A percentile compares a stretch with the other conserved stretches of the same genome.
Conservation (phyloP, 2,797 vertebrate genomes). For the Bovichtus diacanthus region DNA sequence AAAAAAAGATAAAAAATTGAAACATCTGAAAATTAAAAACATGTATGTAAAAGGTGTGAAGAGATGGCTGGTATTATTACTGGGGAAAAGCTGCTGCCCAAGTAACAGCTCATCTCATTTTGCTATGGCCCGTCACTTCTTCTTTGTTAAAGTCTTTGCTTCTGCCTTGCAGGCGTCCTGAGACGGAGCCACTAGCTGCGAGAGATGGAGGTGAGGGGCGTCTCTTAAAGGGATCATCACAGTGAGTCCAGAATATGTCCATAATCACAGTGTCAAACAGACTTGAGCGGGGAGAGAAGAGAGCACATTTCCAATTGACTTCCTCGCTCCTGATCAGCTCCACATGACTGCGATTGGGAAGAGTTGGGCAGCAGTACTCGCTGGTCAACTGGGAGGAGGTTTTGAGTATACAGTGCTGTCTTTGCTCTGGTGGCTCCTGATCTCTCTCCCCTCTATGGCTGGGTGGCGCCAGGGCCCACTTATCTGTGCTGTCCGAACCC, state of each 20-base stretch:
- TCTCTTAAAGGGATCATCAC: conserved; percentile 88
- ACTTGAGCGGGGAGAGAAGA: conserved; percentile 52
- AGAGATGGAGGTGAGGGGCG: conserved; percentile 82
- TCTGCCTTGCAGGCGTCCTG: conserved; percentile 38
- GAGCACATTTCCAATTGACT: conserved; percentile 45
- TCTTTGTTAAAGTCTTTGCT: conserved; percentile 64
- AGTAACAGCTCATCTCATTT: conserved; percentile 62
- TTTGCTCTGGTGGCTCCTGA: conserved; percentile 46
- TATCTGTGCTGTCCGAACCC: conserved; percentile 98
- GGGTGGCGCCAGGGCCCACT: conserved; percentile 57
- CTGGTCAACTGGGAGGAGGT: conserved; percentile 43
- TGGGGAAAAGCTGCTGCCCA: conserved; percentile 75
- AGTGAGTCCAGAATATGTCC: conserved; percentile 88
- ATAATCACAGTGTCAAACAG: conserved; percentile 87
- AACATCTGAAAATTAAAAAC: conserved; percentile 57
- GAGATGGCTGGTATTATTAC: conserved; percentile 83
- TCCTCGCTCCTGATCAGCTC: conserved; percentile 53
- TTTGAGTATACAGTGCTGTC: conserved; percentile 40
- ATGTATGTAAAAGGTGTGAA: conserved; percentile 42
- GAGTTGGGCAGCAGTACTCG: conserved; percentile 36
- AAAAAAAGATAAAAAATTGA: conserved; percentile 64
- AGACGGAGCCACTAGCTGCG: conserved; percentile 75
- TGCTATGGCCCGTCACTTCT: conserved; percentile 40
- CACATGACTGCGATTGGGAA: conserved; percentile 38
- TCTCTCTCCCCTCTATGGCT: conserved; percentile 44